Evolutionary conservation across 2,888 invertebrate genomes (phyloP), one percentile per base, ranked within the genome.

Genomic region (Neoscelio sp.): DNA sequence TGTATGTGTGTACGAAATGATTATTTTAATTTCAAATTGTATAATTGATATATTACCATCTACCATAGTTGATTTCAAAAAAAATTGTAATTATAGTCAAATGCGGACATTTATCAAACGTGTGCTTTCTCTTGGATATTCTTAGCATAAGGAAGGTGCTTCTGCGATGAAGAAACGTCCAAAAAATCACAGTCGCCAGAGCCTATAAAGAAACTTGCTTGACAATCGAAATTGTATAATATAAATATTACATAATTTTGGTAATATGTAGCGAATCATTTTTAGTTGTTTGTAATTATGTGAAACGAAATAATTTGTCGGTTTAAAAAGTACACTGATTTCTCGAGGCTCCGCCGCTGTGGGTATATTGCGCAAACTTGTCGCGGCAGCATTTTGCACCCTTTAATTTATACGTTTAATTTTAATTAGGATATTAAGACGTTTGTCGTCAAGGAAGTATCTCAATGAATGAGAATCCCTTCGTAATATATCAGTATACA

Each of bases 91-190:
- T 26, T 26, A 26, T 5, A 7, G 26, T 3, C 7, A 5, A 26
- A 26, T 7, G 7, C 26, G 8, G 2, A 58, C 10, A 28, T 46
- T 46, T 46, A 38, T 60, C 44, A 33, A 15, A 20, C 77, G 77
- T 50, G 73, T 77, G 77, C 73, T 83, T 82, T 44, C 42, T 42
- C 20, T 20, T 54, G 28, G 30, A 54, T 76, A 67, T 79, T 60
- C 56, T 28, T 74, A 56, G 64, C 10, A 13, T 71, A 64, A 78
- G 82, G 75, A 80, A 75, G 81, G 84, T 81, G 89, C 89, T 89
- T 89, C 88, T 87, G 87, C 82, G 89, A 87, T 84, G 88, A 89
- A 85, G 79, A 87, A 74, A 81, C 79, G 78, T 30, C 74, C 38
- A 56, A 73, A 44, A 78, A 80, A 83, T 85, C 83, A 84, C 84